Evolutionary conservation across 2,888 invertebrate genomes (phyloP), one percentile per base, ranked within the genome.

Genomic region (Julus scandinavius): DNA sequence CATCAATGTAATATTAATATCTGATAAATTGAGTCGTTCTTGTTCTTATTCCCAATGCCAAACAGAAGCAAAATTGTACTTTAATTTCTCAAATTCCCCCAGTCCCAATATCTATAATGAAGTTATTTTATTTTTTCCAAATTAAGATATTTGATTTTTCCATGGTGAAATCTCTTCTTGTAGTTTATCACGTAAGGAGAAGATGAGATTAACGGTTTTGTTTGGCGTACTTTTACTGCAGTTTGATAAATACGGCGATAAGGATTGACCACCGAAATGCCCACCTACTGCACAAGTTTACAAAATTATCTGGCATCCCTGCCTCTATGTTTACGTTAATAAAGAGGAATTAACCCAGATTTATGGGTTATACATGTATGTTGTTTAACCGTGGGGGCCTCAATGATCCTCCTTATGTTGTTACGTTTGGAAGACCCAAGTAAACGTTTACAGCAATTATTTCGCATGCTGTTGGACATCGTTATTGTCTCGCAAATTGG

Each of bases 401-500:
- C 13, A 11, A 6, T 29, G 72, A 72, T 72, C 72, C 72, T 72
- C 72, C 72, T 20, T 63, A 63, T 63, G 45, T 54, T 72, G 72
- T 72, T 72, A 72, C 29, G 9, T 72, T 72, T 72, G 6, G 11
- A 17, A 17, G 54, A 54, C 54, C 17, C n/a, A 72, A 72, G 72
- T 45, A 45, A 45, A 45, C 45, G 72, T 72, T 72, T 72, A 29
- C 72, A 72, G 29, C 72, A 72, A 72, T 72, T 72, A 72, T 72
- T 72, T 72, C 72, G 20, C 72, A 7, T 29, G 72, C 7, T 29
- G 72, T 20, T 72, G 72, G 72, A 72, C 72, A 72, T 72, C 72
- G 11, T 72, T 72, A 72, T 72, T 72, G 72, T 72, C 72, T 72
- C 72, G 72, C 72, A 72, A 72, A 72, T 72, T 72, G 72, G 72